Conservation (phyloP, 30 jellyfish, hydroid and myxozoan genomes). For the Aurelia sp. region DNA sequence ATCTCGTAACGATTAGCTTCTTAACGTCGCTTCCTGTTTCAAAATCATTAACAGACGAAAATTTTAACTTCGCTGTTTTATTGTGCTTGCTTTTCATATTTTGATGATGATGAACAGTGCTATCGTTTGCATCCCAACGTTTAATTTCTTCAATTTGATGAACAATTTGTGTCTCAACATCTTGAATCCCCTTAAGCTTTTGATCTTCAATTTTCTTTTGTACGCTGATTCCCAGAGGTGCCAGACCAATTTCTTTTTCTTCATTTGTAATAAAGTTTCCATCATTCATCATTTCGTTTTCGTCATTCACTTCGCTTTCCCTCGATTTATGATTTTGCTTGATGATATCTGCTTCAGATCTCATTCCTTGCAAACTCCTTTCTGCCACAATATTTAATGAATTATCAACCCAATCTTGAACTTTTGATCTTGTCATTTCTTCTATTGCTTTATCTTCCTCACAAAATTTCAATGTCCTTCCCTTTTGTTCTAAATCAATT, state of each 20-base stretch:
- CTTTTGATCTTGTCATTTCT: conserved; percentile 37
- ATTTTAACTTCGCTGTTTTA: background rate
- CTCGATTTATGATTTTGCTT: background rate
- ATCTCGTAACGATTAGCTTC: conserved; percentile 58
- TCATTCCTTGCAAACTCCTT: background rate
- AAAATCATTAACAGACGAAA: conserved; percentile 34
- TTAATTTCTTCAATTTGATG: background rate
- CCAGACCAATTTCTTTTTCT: background rate
- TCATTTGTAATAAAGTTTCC: background rate
- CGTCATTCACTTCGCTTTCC: background rate
- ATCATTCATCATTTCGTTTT: background rate
- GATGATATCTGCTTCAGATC: background rate
- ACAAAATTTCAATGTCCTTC: background rate
- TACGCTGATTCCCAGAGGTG: background rate
- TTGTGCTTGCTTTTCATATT: background rate
- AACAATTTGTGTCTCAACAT: background rate
- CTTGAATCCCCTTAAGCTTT: background rate
- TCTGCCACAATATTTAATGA: conserved; percentile 17
- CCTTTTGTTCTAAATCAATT: background rate
- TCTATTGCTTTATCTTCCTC: background rate
- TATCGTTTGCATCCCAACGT: background rate
- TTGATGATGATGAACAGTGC: background rate
- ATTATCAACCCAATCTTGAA: conserved; percentile 69
- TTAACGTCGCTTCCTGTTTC: conserved; percentile 55
- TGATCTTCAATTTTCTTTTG: background rate